Evolutionary conservation across 2,113 vertebrate genomes (phyloP).

Genomic region (Ahaetulla prasina): DNA sequence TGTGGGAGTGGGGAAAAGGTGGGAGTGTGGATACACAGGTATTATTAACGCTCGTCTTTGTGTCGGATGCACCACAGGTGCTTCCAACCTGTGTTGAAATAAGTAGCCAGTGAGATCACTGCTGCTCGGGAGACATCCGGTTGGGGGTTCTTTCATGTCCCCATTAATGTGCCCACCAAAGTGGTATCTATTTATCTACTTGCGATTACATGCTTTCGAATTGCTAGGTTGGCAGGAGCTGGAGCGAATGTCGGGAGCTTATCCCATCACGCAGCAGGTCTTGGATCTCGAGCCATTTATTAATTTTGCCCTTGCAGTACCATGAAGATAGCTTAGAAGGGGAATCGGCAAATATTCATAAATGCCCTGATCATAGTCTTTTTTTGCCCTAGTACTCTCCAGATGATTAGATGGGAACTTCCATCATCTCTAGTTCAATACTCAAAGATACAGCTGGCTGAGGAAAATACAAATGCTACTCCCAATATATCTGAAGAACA

Average conservation of each 20-base stretch:
- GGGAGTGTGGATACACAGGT: background rate
- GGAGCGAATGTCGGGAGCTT: background rate
- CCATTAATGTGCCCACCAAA: background rate
- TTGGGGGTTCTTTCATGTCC: background rate
- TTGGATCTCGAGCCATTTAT: background rate
- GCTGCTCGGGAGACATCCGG: background rate
- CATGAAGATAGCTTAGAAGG: background rate
- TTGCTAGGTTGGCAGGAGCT: background rate
- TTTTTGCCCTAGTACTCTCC: background rate
- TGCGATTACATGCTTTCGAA: background rate
- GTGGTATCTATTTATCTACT: background rate
- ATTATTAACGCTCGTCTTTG: background rate
- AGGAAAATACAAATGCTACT: background rate
- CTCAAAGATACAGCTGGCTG: background rate
- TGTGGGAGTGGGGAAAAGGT: background rate
- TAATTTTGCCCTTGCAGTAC: background rate
- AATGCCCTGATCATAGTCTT: background rate
- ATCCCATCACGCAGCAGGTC: background rate
- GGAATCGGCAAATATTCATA: background rate
- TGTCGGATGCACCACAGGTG: background rate
- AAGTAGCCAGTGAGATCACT: background rate
- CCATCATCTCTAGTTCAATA: background rate
- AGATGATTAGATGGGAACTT: background rate
- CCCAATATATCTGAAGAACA: background rate
- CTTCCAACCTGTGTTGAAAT: background rate